phyloP scores from a whole-genome alignment of 2,888 invertebrate species.

The Lasiommata megera region DNA sequence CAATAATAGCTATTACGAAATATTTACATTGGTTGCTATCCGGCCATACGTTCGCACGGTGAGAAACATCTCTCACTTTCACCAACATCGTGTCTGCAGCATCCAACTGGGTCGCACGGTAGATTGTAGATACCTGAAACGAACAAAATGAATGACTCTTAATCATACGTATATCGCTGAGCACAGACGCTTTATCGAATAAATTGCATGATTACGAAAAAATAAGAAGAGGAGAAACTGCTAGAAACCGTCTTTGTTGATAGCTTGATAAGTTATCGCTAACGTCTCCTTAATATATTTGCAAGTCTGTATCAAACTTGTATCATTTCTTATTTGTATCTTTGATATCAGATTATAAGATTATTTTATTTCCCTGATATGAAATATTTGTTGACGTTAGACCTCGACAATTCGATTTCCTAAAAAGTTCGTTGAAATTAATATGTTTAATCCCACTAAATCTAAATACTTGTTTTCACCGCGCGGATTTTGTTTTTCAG shows the following conservation, averaged over 20 bases:
- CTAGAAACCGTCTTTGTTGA: conserved; percentile 19
- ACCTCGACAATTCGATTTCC: not conserved
- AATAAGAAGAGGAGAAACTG: conserved; percentile 21
- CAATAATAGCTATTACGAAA: conserved; percentile 62
- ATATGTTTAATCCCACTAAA: no score
- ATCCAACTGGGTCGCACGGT: conserved; percentile 57
- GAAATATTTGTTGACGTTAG: not conserved
- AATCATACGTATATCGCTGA: conserved; percentile 38
- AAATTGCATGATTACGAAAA: conserved; percentile 10
- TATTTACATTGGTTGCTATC: conserved; percentile 52
- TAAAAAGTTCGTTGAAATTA: not conserved
- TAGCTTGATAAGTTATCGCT: conserved; percentile 14
- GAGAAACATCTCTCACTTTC: conserved; percentile 66
- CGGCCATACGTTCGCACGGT: conserved; percentile 44
- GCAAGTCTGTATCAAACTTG: not conserved
- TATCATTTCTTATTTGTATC: not conserved
- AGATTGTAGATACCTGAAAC: conserved; percentile 44
- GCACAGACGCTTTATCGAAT: conserved; percentile 30
- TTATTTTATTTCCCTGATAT: not conserved
- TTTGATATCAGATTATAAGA: not conserved
- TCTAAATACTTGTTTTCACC: no score
- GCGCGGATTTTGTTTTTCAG: no score
- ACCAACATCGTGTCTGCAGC: conserved; percentile 50
- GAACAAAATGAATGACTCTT: conserved; percentile 32
- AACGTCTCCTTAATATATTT: not conserved